Evolutionary conservation across 2,888 invertebrate genomes (phyloP).

Genomic region (Malthinus seriepunctatus): DNA sequence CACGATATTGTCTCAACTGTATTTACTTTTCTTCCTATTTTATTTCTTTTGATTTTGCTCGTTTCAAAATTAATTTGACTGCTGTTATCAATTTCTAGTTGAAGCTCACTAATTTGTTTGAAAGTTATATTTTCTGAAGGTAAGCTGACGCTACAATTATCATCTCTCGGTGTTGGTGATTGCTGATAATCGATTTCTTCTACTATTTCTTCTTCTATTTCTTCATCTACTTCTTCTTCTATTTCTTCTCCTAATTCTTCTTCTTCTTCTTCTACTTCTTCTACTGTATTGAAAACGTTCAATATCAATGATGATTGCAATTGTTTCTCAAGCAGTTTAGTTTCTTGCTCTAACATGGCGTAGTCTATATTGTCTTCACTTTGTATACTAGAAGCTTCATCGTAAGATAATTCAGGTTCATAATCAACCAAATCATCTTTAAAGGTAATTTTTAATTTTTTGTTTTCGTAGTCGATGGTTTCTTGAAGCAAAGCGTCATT

Average conservation of each 20-base stretch:
- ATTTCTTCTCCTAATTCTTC: too few relatives aligned
- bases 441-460: constrained; percentile 55
- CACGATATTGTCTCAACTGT: constrained; percentile 41
- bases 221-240: constrained; percentile 40
- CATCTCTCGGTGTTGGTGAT: not conserved
- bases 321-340: constrained; percentile 10
- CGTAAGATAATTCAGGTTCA: constrained; percentile 54
- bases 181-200: constrained; percentile 17
- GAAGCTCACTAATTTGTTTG: not conserved
- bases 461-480: constrained; percentile 31
- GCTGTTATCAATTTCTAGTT: not conserved
- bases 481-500: constrained; percentile 56
- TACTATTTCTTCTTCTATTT: constrained; percentile 26
- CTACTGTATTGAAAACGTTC: constrained; percentile 33
- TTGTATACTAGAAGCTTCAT: constrained; percentile 52
- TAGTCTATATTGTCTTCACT: constrained; percentile 45
- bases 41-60: not conserved
- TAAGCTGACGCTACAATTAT: not conserved
- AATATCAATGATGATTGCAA: constrained; percentile 17
- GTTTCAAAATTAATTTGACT: not conserved
- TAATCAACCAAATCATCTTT: constrained; percentile 56
- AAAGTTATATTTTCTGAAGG: not conserved
- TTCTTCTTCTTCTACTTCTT: constrained; percentile 41
- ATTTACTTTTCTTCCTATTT: not conserved
- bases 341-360: constrained; percentile 25